phyloP scores from a whole-genome alignment of 2,888 invertebrate genomes.

The Apamea crenata region DNA sequence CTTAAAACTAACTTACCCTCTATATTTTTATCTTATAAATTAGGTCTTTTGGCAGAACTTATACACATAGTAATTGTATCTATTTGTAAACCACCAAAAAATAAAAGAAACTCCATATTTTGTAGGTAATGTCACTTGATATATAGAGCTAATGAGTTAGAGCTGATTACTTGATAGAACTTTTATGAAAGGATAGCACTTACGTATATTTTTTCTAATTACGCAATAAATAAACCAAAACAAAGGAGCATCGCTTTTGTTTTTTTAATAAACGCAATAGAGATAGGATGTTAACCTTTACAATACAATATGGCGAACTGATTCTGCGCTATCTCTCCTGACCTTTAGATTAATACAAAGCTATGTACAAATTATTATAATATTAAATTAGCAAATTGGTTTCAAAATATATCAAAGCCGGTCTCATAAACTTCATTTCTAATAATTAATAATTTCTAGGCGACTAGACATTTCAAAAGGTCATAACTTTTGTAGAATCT shows the following conservation, averaged over 20 bases:
- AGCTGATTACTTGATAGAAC: background rate
- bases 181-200: background rate
- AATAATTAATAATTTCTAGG: constrained; percentile 11
- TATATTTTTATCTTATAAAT: background rate
- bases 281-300: constrained; percentile 41
- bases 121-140: background rate
- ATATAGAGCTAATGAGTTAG: background rate
- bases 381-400: constrained; percentile 27
- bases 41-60: background rate
- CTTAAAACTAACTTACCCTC: background rate
- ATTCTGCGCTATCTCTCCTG: constrained; percentile 53
- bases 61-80: background rate
- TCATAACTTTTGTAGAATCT: constrained; percentile 10
- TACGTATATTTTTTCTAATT: background rate
- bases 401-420: constrained; percentile 23
- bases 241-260: constrained; percentile 20
- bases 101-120: background rate
- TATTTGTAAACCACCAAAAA: background rate
- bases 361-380: constrained; percentile 32
- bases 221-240: constrained; percentile 7
- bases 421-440: constrained; percentile 17
- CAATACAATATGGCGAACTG: constrained; percentile 49
- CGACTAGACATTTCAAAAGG: constrained; percentile 23
- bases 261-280: constrained; percentile 9
- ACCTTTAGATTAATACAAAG: constrained; percentile 50